phyloP scores from a whole-genome alignment of 2,888 invertebrate genomes.

The Crocallis elinguaria region DNA sequence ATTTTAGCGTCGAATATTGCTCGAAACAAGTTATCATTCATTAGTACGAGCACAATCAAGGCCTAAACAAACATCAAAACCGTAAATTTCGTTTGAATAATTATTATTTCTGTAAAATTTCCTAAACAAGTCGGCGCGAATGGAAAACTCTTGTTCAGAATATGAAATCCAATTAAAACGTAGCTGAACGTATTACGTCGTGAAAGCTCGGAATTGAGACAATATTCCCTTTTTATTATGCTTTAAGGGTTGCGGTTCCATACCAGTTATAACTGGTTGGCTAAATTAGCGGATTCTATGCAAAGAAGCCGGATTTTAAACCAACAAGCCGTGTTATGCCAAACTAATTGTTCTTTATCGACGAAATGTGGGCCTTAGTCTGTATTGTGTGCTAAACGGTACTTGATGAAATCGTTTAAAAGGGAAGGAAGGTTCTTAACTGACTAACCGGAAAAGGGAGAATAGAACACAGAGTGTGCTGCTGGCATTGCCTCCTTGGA shows the following conservation, averaged over 20 bases:
- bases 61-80: slow-evolving; percentile 67
- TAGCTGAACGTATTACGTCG: slow-evolving; percentile 19
- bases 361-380: too few relatives aligned
- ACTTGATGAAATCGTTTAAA: too few relatives aligned
- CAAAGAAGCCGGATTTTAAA: slow-evolving; percentile 4
- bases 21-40: slow-evolving; percentile 38
- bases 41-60: slow-evolving; percentile 71
- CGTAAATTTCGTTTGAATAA: slow-evolving; percentile 66
- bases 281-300: slow-evolving; percentile 13
- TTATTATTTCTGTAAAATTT: slow-evolving; percentile 67
- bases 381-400: too few relatives aligned
- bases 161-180: slow-evolving; percentile 38
- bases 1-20: slow-evolving; percentile 15
- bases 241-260: slow-evolving; percentile 10
- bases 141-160: slow-evolving; percentile 39
- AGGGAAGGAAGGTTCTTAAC: too few relatives aligned
- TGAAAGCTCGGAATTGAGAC: slow-evolving; percentile 30
- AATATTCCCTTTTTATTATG: slow-evolving; percentile 30
- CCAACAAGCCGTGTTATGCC: neutral
- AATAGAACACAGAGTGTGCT: too few relatives aligned
- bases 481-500: too few relatives aligned
- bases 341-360: too few relatives aligned
- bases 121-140: slow-evolving; percentile 51
- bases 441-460: too few relatives aligned
- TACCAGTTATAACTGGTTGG: neutral